Evolutionary conservation across 2,797 vertebrate genomes (phyloP).

Genomic region (Mormyrus hasselquistii): DNA sequence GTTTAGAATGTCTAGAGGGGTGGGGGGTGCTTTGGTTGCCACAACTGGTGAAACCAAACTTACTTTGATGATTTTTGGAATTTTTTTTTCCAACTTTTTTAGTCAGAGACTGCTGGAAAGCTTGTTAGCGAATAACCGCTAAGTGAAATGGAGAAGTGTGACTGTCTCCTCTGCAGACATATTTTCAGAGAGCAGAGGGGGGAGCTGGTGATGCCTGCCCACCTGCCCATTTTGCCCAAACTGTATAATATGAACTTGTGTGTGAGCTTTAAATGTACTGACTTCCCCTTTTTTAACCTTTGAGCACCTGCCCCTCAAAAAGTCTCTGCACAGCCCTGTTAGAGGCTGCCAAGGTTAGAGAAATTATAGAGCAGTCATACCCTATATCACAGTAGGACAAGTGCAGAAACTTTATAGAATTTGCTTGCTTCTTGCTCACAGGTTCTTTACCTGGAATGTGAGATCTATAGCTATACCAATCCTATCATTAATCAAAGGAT

Average conservation of each 20-base stretch:
- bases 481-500: not conserved
- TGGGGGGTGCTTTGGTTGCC: not conserved
- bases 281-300: not conserved
- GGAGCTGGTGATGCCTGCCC: not conserved
- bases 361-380: not conserved
- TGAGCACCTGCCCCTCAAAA: not conserved
- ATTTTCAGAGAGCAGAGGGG: not conserved
- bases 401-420: not conserved
- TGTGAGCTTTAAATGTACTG: not conserved
- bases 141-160: not conserved
- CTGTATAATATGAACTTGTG: not conserved
- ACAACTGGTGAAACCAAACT: not conserved
- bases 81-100: not conserved
- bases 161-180: not conserved
- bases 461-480: not conserved
- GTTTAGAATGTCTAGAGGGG: not conserved
- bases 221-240: not conserved
- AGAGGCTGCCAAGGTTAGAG: not conserved
- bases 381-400: not conserved
- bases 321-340: not conserved
- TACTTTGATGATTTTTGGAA: not conserved
- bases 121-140: not conserved
- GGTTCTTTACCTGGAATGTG: not conserved
- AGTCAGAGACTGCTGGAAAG: not conserved
- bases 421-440: not conserved